Base-by-base conservation (phyloP, 1,140 invertebrate genomes). In the Eumeta japonica region DNA sequence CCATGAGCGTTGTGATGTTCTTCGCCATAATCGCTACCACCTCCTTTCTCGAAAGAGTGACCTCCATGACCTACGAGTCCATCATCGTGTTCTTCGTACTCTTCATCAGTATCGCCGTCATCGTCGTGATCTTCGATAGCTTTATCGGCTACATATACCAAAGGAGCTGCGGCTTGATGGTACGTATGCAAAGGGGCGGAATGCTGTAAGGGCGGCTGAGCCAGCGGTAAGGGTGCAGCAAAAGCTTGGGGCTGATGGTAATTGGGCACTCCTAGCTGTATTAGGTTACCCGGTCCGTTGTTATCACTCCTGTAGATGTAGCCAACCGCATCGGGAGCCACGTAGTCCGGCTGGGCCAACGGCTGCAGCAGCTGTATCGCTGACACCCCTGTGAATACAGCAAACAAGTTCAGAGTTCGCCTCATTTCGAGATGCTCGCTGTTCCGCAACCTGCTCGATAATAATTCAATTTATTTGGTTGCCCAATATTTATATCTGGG, bases 271-370 rank as follows among this genome's bases (percentile, higher is more conserved):
- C 75, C 76, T 3, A 79, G 45, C 16, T 76, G 61, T 3, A 79
- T 62, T 16, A 73, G 63, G 36, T 59, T 75, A 0, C 62, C 67
- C 0, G 77, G 77, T 0, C 62, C 71, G n/a, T 60, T 54, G 20
- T 74, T 66, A 43, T 79, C 78, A 40, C 62, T 79, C 11, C 75
- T 52, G 48, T 77, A 80, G 33, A 79, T 68, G 45, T 77, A 79
- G 32, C 76, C 73, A 1, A 68, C 65, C 2, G 75, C 72, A 0
- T 61, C 57, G 0, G 72, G 60, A 1, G 55, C 58, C 4, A 50
- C 45, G 34, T 48, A 55, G 1, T 52, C 56, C 3, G 65, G 52
- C 31, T 62, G 64, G n/a, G n/a, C n/a, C n/a, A n/a, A n/a, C n/a
- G n/a, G n/a, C n/a, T n/a, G n/a, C n/a, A n/a, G 64, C 45, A 15